Conservation (phyloP, 2,888 invertebrate species). For the Lithodes maja region DNA sequence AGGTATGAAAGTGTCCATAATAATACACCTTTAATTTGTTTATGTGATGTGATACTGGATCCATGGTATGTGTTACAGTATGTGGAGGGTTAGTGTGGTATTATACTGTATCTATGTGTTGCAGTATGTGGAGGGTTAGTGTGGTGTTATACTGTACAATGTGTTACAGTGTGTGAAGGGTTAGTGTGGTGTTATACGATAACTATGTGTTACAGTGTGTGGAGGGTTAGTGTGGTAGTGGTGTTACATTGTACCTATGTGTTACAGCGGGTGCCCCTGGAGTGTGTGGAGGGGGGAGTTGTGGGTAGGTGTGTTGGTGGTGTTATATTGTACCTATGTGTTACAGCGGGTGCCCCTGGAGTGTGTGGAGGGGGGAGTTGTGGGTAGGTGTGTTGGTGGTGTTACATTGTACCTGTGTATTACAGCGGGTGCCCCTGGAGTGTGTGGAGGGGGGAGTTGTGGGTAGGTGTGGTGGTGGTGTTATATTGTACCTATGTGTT, state of each 20-base stretch:
- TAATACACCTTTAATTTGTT: too few species aligned
- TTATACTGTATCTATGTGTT: too few species aligned
- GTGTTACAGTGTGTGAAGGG: too few species aligned
- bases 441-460: constrained; percentile 24
- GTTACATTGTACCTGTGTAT: background rate
- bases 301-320: constrained; percentile 3
- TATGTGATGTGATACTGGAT: too few species aligned
- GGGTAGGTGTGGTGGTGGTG: constrained; percentile 14
- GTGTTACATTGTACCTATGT: background rate
- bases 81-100: too few species aligned
- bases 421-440: background rate
- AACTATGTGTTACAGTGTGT: background rate
- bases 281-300: constrained; percentile 29
- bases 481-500: background rate
- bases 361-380: constrained; percentile 22
- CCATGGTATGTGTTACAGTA: too few species aligned
- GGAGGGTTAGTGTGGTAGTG: background rate
- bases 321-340: constrained; percentile 3
- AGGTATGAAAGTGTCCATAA: too few species aligned
- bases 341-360: background rate
- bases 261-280: background rate
- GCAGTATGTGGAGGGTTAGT: too few species aligned
- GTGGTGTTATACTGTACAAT: too few species aligned
- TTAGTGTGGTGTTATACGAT: background rate
- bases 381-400: constrained; percentile 18